These are phyloP conservation scores for Helicolenus hilgendorfi DNA, from an alignment of 2,797 vertebrate species.

Conservation along the genomic window DNA sequence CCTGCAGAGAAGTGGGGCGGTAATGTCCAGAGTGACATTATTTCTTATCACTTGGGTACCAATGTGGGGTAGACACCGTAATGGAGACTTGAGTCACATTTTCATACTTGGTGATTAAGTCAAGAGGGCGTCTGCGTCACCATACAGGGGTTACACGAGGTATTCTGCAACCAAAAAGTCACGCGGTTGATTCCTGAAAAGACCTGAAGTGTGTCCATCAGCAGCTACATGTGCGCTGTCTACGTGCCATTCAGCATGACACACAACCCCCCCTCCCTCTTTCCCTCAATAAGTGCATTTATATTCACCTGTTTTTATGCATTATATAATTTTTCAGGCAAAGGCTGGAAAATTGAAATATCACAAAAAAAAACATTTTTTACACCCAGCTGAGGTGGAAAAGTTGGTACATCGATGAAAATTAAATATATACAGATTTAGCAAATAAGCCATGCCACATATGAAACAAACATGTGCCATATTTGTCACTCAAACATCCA, in stretches of 20 bases:
- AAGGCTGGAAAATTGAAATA: background rate
- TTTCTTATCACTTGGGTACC: constrained; percentile 9
- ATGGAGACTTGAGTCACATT: background rate
- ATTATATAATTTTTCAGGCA: background rate
- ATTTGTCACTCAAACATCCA: background rate
- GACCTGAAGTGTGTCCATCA: background rate
- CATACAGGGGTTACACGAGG: background rate
- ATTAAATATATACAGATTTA: background rate
- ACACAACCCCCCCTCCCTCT: background rate
- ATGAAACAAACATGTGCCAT: background rate
- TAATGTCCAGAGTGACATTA: constrained; percentile 13
- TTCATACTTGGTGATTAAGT: background rate
- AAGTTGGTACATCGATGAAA: background rate
- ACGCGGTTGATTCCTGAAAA: background rate
- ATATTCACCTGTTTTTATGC: background rate
- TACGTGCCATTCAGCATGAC: background rate
- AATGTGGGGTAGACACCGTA: background rate
- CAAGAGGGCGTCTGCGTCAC: background rate
- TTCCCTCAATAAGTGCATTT: background rate
- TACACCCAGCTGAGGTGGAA: no score
- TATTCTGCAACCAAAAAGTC: background rate
- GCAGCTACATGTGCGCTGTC: background rate
- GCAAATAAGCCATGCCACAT: background rate
- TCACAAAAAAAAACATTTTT: background rate
- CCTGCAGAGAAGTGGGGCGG: background rate